Conservation (phyloP, 1,140 invertebrate species). For the Cyphomyrmex costatus region DNA sequence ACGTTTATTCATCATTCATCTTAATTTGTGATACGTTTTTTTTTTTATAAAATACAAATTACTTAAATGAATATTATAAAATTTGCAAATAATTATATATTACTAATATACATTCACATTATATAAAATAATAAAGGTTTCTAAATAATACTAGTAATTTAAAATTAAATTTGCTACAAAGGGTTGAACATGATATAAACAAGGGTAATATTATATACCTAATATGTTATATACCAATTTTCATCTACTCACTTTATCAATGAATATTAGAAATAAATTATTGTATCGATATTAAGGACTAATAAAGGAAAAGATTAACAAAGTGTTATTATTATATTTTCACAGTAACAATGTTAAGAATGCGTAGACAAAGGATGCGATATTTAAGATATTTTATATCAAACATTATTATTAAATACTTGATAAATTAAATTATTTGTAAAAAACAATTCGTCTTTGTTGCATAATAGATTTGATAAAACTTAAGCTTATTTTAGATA, state of each 20-base stretch:
- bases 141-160: not conserved
- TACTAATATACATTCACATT: not conserved
- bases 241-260: not conserved
- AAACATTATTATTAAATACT: not conserved
- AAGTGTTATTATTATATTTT: not conserved
- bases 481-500: not conserved
- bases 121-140: not conserved
- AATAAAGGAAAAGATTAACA: not conserved
- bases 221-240: not conserved
- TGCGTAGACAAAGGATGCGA: no score
- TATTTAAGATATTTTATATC: not conserved
- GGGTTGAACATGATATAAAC: not conserved
- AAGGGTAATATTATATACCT: not conserved
- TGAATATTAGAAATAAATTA: conserved; percentile 4
- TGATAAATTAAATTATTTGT: not conserved
- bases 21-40: not conserved
- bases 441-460: not conserved
- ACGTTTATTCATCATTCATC: not conserved
- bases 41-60: not conserved
- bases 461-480: not conserved
- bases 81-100: not conserved
- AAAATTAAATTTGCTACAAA: not conserved
- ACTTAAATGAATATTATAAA: not conserved
- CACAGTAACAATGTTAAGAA: no score
- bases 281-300: not conserved